A percentile compares a stretch with the other conserved stretches of the same genome.
phyloP scores from a whole-genome alignment of 2,113 vertebrate species.

The Empidonax alnorum region DNA sequence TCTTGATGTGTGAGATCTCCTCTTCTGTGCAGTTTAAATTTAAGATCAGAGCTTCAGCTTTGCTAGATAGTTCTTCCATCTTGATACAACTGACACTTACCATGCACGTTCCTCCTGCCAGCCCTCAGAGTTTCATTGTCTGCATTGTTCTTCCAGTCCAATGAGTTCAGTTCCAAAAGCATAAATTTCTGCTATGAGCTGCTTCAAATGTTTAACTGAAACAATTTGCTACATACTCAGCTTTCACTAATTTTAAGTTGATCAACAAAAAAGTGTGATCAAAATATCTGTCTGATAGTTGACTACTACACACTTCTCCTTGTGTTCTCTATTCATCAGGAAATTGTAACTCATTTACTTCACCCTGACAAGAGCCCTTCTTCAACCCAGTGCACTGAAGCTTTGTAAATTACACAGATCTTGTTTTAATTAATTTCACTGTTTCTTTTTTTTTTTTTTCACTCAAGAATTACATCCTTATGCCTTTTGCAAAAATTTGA shows the following conservation, averaged over 20 bases:
- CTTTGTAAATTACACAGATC: conserved; percentile 59
- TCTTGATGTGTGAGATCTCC: background rate
- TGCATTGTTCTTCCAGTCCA: background rate
- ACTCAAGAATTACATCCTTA: background rate
- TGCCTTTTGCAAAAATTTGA: background rate
- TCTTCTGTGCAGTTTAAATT: background rate
- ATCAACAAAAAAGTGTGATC: conserved; percentile 21
- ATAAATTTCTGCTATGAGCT: background rate
- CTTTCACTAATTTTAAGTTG: conserved; percentile 58
- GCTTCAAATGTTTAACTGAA: conserved; percentile 37
- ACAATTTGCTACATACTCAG: background rate
- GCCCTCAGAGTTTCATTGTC: background rate
- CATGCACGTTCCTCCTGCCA: background rate
- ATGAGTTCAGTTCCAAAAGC: background rate
- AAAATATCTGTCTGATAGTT: conserved; percentile 8
- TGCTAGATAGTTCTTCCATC: background rate
- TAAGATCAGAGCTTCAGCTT: background rate
- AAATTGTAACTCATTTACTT: conserved; percentile 72
- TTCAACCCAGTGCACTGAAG: conserved; percentile 45
- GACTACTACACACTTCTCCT: conserved; percentile 54
- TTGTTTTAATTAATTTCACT: conserved; percentile 59
- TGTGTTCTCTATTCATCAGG: conserved; percentile 37
- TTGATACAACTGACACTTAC: background rate
- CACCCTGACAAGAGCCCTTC: conserved; percentile 60
- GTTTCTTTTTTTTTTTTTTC: background rate